Conservation (phyloP, 1,140 invertebrate species). For the Triops longicaudatus region DNA sequence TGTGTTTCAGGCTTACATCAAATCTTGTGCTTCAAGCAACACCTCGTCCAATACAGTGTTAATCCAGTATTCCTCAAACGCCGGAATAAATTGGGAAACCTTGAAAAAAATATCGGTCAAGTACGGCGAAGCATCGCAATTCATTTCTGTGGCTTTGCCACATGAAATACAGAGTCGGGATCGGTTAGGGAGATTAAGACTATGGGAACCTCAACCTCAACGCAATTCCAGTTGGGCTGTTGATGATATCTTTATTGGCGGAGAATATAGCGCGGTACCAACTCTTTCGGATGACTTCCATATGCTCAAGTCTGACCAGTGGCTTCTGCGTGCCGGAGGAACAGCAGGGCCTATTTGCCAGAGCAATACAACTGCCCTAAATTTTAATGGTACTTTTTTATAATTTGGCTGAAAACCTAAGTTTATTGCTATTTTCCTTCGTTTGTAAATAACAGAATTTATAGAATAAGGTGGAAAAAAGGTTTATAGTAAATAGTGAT, state of each 20-base stretch:
- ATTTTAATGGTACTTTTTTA: conserved; percentile 33
- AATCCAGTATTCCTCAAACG: conserved; percentile 41
- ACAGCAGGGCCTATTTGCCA: conserved; percentile 37
- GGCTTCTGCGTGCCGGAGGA: conserved; percentile 38
- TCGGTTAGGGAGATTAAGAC: conserved; percentile 34
- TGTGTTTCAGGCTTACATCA: conserved; percentile 39
- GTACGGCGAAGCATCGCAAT: conserved; percentile 22
- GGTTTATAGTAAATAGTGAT: too few species aligned
- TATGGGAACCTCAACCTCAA: conserved; percentile 33
- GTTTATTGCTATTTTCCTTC: too few species aligned
- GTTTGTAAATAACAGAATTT: too few species aligned
- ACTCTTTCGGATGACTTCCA: conserved; percentile 38
- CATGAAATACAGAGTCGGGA: not conserved
- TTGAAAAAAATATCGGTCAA: conserved; percentile 33
- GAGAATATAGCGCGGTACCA: conserved; percentile 37
- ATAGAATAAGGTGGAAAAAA: too few species aligned
- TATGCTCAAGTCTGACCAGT: conserved; percentile 34
- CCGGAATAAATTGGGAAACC: conserved; percentile 40
- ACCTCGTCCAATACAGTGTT: conserved; percentile 36
- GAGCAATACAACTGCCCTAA: conserved; percentile 37
- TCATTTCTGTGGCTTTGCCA: conserved; percentile 30
- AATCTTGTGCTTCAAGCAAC: conserved; percentile 33
- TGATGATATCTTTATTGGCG: conserved; percentile 41
- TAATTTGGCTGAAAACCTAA: conserved; percentile 6
- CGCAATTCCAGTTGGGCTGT: conserved; percentile 29